A percentile compares a stretch with the other conserved stretches of the same genome.
phyloP scores from a whole-genome alignment of 1,140 invertebrate genomes.

The Sitobion miscanthi region DNA sequence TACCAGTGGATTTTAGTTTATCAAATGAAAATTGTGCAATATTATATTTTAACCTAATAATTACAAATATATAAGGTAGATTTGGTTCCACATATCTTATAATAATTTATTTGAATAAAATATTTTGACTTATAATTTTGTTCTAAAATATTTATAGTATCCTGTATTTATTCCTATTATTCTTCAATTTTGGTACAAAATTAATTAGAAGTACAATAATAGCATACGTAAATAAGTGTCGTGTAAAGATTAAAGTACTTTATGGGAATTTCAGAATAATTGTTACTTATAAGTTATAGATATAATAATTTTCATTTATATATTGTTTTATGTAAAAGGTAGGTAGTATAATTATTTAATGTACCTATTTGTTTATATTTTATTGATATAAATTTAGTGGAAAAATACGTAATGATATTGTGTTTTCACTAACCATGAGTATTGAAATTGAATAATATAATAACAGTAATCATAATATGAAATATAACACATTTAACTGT shows the following conservation, averaged over 20 bases:
- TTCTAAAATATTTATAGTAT: no score
- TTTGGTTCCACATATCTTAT: no score
- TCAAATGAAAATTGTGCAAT: no score
- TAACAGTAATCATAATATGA: neutral
- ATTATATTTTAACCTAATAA: no score
- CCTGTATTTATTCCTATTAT: no score
- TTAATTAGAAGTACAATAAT: neutral
- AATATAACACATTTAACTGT: constrained; percentile 26
- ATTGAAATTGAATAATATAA: neutral
- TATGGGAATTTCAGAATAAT: neutral
- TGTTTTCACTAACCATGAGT: neutral
- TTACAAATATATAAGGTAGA: no score
- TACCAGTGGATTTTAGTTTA: no score
- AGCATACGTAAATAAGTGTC: neutral
- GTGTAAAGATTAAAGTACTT: neutral
- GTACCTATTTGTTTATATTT: neutral
- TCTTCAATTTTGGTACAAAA: no score
- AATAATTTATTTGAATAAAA: no score
- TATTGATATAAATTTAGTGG: neutral
- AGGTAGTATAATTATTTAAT: neutral
- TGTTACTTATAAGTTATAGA: neutral
- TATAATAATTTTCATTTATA: neutral
- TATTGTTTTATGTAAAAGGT: neutral
- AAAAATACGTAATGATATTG: neutral
- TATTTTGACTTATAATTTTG: no score